Percentiles rank a stretch among this genome's conserved stretches.
These are phyloP conservation scores for Trissoscelio sp. DNA, from an alignment of 2,888 invertebrate genomes.

Conservation along the genomic window DNA sequence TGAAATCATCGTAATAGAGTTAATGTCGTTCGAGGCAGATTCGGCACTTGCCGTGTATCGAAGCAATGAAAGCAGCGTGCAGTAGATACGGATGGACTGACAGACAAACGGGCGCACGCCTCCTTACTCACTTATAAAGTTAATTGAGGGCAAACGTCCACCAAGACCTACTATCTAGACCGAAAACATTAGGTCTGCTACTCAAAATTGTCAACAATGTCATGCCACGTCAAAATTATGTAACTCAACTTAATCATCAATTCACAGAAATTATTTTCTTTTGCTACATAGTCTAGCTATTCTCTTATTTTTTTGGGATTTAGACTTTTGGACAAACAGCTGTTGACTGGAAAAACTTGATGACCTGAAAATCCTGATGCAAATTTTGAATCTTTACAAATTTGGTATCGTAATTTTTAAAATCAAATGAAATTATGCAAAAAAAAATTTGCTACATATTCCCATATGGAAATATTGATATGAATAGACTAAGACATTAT, in stretches of 20 bases:
- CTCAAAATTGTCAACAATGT: constrained; percentile 63
- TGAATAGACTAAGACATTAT: too few species aligned
- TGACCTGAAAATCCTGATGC: too few species aligned
- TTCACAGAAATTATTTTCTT: too few species aligned
- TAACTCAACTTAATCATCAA: constrained; percentile 1
- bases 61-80: constrained; percentile 67
- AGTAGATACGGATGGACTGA: constrained; percentile 72
- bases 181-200: constrained; percentile 77
- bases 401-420: too few species aligned
- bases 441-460: too few species aligned
- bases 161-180: constrained; percentile 80
- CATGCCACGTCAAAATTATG: constrained; percentile 33
- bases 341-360: too few species aligned
- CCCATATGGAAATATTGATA: too few species aligned
- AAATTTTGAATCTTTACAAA: too few species aligned
- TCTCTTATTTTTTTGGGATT: too few species aligned
- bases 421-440: too few species aligned
- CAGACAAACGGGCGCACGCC: constrained; percentile 81
- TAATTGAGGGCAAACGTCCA: constrained; percentile 84
- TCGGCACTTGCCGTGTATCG: constrained; percentile 69
- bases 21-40: constrained; percentile 61
- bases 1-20: constrained; percentile 62
- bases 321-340: too few species aligned
- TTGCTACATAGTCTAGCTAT: too few species aligned
- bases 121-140: constrained; percentile 83